Evolutionary conservation across 2,797 vertebrate genomes (phyloP).

Genomic region (Melanotaenia nigrans): DNA sequence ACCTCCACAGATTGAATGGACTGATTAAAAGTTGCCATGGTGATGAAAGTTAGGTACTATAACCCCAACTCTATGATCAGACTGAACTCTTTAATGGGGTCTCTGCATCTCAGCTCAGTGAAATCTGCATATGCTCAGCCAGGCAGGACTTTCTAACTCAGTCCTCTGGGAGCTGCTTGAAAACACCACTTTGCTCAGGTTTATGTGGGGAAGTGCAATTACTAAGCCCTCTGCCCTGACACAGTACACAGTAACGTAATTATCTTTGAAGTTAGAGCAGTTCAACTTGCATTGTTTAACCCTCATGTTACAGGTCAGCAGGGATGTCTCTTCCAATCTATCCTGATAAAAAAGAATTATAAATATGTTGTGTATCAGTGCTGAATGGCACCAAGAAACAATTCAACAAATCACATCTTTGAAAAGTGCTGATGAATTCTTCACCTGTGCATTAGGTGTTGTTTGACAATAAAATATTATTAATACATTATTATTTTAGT

Average conservation of each 20-base stretch:
- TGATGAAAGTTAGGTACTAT: constrained; percentile 13
- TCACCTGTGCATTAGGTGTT: neutral
- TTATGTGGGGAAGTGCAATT: constrained; percentile 50
- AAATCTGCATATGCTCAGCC: constrained; percentile 48
- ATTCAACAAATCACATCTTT: constrained; percentile 26
- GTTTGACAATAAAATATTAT: neutral
- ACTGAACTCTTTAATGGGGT: constrained; percentile 29
- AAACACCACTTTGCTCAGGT: constrained; percentile 22
- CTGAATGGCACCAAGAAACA: constrained; percentile 20
- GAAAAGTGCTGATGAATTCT: neutral
- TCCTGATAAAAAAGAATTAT: neutral
- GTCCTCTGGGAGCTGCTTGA: constrained; percentile 26
- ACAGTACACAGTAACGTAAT: constrained; percentile 49
- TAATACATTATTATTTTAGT: too few species aligned
- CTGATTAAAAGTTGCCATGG: constrained; percentile 50
- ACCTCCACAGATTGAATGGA: constrained; percentile 47
- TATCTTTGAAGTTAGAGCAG: constrained; percentile 47
- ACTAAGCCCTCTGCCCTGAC: constrained; percentile 41
- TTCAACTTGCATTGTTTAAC: constrained; percentile 44
- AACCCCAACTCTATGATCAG: constrained; percentile 21
- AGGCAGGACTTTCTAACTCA: constrained; percentile 20
- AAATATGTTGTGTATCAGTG: constrained; percentile 9
- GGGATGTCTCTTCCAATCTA: constrained; percentile 6
- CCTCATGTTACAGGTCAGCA: constrained; percentile 38
- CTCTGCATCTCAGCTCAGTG: constrained; percentile 19